phyloP scores from a whole-genome alignment of 35 echinoderm and acorn worm species.

The Eucidaris tribuloides region DNA sequence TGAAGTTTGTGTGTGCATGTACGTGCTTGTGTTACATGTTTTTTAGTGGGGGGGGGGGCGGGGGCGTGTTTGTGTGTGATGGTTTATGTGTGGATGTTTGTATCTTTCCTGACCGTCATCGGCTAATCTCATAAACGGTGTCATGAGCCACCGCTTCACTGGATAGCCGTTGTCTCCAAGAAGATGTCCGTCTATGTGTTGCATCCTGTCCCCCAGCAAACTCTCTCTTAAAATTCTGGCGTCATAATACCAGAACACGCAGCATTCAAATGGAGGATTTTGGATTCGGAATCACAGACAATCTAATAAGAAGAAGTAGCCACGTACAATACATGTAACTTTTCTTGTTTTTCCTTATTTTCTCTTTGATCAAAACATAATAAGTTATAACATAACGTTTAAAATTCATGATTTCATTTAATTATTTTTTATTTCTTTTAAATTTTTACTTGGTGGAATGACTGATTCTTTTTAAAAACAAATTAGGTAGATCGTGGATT shows the following conservation, averaged over 20 bases:
- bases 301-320: background rate
- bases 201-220: background rate
- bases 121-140: background rate
- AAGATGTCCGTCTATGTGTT: background rate
- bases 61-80: background rate
- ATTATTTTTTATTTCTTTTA: background rate
- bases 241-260: background rate
- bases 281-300: constrained; percentile 13
- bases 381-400: background rate
- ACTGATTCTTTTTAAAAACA: background rate
- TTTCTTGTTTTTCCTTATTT: background rate
- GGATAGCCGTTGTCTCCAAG: background rate
- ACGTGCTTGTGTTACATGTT: background rate
- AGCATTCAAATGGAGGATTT: background rate
- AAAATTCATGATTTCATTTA: background rate
- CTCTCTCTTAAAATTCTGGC: background rate
- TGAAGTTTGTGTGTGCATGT: background rate
- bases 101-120: background rate
- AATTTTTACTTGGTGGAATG: background rate
- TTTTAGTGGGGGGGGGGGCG: too few species aligned
- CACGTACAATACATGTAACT: background rate
- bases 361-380: background rate
- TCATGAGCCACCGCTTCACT: background rate
- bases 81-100: background rate
- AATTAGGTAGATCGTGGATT: background rate